These are phyloP conservation scores for Calycopis cecrops DNA, from an alignment of 1,140 invertebrate species.

Conservation along the genomic window DNA sequence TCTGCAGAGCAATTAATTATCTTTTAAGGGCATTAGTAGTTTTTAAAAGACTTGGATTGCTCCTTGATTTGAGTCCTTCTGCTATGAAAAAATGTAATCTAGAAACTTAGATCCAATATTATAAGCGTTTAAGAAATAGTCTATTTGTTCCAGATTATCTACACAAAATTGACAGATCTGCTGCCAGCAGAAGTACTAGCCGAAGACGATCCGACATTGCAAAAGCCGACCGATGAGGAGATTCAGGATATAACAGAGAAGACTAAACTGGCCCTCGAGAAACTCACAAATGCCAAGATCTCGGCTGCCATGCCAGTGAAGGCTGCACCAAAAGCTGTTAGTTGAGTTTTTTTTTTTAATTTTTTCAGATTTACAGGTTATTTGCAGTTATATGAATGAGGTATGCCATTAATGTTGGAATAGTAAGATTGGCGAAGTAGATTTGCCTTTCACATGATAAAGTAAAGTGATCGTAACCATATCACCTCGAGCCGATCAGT, in stretches of 20 bases:
- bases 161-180: constrained; percentile 95
- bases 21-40: too few relatives aligned
- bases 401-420: too few relatives aligned
- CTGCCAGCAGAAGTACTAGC: constrained; percentile 94
- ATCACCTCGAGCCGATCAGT: too few relatives aligned
- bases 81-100: too few relatives aligned
- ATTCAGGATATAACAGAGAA: constrained; percentile 91
- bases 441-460: too few relatives aligned
- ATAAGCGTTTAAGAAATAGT: background rate
- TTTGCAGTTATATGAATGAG: too few relatives aligned
- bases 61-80: too few relatives aligned
- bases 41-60: too few relatives aligned
- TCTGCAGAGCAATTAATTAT: too few relatives aligned
- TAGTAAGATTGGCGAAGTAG: too few relatives aligned
- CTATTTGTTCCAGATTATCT: constrained; percentile 85
- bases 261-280: constrained; percentile 89
- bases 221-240: constrained; percentile 90
- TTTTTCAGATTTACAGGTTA: too few relatives aligned
- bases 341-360: constrained; percentile 31
- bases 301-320: constrained; percentile 88
- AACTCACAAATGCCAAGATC: constrained; percentile 91
- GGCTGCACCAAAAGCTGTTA: constrained; percentile 78
- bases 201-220: constrained; percentile 92
- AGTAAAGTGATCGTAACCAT: too few relatives aligned
- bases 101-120: background rate